Base-by-base conservation (phyloP, 2,113 vertebrate genomes). In the Cyprinodon brontotheroides region DNA sequence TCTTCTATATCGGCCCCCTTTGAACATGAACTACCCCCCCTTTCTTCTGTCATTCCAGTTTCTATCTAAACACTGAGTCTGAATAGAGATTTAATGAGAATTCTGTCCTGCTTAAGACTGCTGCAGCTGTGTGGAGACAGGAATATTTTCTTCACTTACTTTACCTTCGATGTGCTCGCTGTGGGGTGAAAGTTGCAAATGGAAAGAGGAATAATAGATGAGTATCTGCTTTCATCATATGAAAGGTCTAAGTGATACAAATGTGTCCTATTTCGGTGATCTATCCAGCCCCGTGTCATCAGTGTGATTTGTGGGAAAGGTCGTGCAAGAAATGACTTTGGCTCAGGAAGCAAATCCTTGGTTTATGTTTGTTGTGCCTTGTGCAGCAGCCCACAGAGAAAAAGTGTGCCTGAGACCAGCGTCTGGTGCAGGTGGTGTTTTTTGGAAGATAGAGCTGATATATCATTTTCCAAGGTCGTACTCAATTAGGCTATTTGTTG, bases 401-500 rank as follows among this genome's bases (percentile, higher is more conserved):
- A 89, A 79, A 83, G 78, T 84, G 73, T 87, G 89, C 82, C 62
- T 79, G 84, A 85, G 87, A 88, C 87, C 84, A 86, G 88, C 81
- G 86, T 90, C 88, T 92, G 90, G 85, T 88, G 86, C 92, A 92
- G 93, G 89, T 92, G 91, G 85, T 88, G 90, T 90, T 89, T 91
- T 57, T 89, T 88, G 86, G 89, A 87, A 81, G 91, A 91, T 88
- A 90, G 87, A 89, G 86, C 89, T 92, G 90, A 90, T 92, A 86
- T 93, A 91, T 93, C 91, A 92, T 93, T 93, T 92, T 90, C 91
- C 92, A 94, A 94, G 93, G 92, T 93, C 93, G 86, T 87, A 90
- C 92, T 91, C 91, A 93, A 93, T 93, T 93, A 93, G 91, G 91
- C 89, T 92, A 88, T 94, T 92, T 93, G 93, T 93, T 93, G 92